Percentiles rank a stretch among this genome's conserved stretches.
These are phyloP conservation scores for Hemaris fuciformis DNA, from an alignment of 2,888 invertebrate species.

Conservation along the genomic window DNA sequence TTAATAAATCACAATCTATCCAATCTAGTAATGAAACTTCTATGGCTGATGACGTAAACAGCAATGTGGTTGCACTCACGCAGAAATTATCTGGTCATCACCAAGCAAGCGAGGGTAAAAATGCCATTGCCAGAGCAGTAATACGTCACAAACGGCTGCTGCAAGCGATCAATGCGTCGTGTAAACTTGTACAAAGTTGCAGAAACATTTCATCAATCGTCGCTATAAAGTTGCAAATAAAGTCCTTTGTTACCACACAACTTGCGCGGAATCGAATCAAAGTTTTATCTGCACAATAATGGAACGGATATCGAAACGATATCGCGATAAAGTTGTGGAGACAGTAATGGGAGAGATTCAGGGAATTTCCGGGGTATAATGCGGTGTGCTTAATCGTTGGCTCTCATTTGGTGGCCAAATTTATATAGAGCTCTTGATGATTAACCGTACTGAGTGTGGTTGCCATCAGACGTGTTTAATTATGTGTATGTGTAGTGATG, in stretches of 20 bases:
- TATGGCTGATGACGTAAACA: too few relatives aligned
- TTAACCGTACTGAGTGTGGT: too few relatives aligned
- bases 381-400: slow-evolving; percentile 1
- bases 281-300: slow-evolving; percentile 75
- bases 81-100: neutral
- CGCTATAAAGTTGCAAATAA: slow-evolving; percentile 58
- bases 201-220: slow-evolving; percentile 28
- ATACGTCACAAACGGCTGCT: neutral
- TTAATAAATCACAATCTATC: too few relatives aligned
- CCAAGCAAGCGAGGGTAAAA: neutral
- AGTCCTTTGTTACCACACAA: slow-evolving; percentile 57
- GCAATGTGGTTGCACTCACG: neutral
- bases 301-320: slow-evolving; percentile 68
- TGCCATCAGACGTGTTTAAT: too few relatives aligned
- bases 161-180: slow-evolving; percentile 3
- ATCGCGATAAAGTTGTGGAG: slow-evolving; percentile 56
- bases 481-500: too few relatives aligned
- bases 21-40: too few relatives aligned
- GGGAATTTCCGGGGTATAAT: slow-evolving; percentile 14
- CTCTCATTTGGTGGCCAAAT: neutral
- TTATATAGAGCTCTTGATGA: neutral
- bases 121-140: neutral
- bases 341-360: slow-evolving; percentile 44
- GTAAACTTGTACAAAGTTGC: slow-evolving; percentile 17
- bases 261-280: slow-evolving; percentile 74